Evolutionary conservation across 2,888 invertebrate genomes (phyloP).

Genomic region (Drepana falcataria): DNA sequence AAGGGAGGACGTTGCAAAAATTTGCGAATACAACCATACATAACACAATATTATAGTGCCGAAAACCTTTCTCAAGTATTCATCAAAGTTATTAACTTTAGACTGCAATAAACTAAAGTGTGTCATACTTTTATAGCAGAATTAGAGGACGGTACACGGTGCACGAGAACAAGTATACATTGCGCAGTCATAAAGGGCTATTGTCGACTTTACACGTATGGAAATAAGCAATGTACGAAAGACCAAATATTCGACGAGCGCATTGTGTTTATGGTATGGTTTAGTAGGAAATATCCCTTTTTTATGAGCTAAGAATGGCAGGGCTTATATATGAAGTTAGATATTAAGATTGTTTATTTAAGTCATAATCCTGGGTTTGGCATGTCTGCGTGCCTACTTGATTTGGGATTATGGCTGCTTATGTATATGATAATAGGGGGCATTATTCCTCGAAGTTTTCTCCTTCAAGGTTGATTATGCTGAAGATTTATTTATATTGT

Average conservation of each 20-base stretch:
- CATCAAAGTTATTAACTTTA: slow-evolving; percentile 65
- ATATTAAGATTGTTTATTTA: slow-evolving; percentile 66
- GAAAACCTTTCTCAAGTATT: slow-evolving; percentile 32
- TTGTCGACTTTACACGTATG: slow-evolving; percentile 13
- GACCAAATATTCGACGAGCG: slow-evolving; percentile 23
- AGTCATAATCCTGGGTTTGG: slow-evolving; percentile 36
- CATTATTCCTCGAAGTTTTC: neutral
- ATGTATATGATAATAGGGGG: neutral
- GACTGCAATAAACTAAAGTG: slow-evolving; percentile 73
- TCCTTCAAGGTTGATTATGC: neutral
- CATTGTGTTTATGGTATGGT: slow-evolving; percentile 63
- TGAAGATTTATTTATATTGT: neutral
- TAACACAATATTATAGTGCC: slow-evolving; percentile 14
- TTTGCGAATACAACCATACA: neutral
- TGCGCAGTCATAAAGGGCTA: slow-evolving; percentile 6
- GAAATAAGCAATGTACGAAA: slow-evolving; percentile 16
- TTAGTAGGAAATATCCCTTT: slow-evolving; percentile 72
- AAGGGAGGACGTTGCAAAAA: neutral
- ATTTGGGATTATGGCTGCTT: slow-evolving; percentile 21
- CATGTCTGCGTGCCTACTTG: slow-evolving; percentile 17
- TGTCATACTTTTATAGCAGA: slow-evolving; percentile 67
- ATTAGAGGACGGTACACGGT: slow-evolving; percentile 60
- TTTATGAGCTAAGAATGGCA: slow-evolving; percentile 72
- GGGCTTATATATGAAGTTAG: slow-evolving; percentile 59
- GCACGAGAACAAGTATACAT: slow-evolving; percentile 19